These are phyloP conservation scores for Xenentodon cancila DNA, from an alignment of 2,797 vertebrate species.

Conservation along the genomic window DNA sequence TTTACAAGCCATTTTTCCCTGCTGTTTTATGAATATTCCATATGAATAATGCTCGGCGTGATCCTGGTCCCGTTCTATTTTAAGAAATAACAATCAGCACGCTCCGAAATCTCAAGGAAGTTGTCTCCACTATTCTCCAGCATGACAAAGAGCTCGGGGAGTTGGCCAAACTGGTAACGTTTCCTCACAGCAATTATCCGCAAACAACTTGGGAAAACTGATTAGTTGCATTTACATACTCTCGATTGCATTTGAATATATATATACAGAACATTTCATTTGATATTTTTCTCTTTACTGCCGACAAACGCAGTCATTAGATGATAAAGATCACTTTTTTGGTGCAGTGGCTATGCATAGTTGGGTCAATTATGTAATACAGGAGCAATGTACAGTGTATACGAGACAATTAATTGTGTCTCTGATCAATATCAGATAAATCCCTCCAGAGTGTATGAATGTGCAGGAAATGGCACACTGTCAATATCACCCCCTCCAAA, in stretches of 20 bases:
- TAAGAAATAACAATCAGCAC: slow-evolving; percentile 36
- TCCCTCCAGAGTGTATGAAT: neutral
- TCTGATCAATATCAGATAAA: slow-evolving; percentile 9
- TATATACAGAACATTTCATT: slow-evolving; percentile 32
- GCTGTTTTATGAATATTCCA: slow-evolving; percentile 2
- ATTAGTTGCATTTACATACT: slow-evolving; percentile 70
- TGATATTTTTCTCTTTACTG: slow-evolving; percentile 18
- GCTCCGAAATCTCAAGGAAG: slow-evolving; percentile 23
- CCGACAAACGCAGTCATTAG: slow-evolving; percentile 2
- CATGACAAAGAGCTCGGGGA: slow-evolving; percentile 45
- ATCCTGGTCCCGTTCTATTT: slow-evolving; percentile 23
- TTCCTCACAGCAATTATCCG: slow-evolving; percentile 62
- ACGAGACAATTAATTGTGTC: neutral
- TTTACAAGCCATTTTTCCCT: slow-evolving; percentile 4
- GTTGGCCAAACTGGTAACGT: slow-evolving; percentile 61
- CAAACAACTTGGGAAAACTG: slow-evolving; percentile 65
- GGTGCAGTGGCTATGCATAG: neutral
- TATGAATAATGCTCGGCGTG: slow-evolving; percentile 6
- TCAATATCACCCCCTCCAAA: neutral
- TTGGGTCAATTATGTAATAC: slow-evolving; percentile 3
- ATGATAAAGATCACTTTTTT: neutral
- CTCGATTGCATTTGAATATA: slow-evolving; percentile 56
- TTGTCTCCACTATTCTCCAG: slow-evolving; percentile 33
- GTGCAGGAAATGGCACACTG: neutral
- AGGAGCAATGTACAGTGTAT: too few species aligned